Conservation (phyloP, 2,888 invertebrate genomes). For the Cosmopolites sordidus region DNA sequence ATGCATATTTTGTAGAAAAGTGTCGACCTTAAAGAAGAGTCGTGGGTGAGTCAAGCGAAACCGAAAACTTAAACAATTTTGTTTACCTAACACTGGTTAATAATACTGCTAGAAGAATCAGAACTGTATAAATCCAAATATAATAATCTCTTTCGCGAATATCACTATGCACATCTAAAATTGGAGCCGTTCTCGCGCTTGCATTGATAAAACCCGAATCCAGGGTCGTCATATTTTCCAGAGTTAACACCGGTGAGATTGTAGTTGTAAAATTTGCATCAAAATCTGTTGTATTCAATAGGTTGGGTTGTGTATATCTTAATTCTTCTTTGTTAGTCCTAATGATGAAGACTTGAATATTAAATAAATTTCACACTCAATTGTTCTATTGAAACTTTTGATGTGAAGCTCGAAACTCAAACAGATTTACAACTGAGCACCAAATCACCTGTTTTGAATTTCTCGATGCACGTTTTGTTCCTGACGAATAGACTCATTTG, state of each 20-base stretch:
- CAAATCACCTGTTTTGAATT: no score
- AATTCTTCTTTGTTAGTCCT: conserved; percentile 26
- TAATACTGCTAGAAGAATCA: conserved; percentile 16
- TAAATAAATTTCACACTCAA: no score
- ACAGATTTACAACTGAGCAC: no score
- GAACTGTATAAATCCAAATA: conserved; percentile 19
- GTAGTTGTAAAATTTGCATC: conserved; percentile 2
- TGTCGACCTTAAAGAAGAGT: conserved; percentile 53
- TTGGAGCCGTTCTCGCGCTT: not conserved
- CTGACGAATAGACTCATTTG: not conserved
- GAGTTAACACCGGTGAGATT: not conserved
- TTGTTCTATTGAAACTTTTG: no score
- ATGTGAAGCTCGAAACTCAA: no score
- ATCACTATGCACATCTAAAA: not conserved
- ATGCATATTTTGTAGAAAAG: conserved; percentile 71
- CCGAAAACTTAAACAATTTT: not conserved
- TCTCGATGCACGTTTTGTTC: no score
- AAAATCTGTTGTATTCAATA: not conserved
- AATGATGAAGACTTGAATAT: no score
- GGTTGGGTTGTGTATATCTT: conserved; percentile 3
- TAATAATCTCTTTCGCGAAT: conserved; percentile 11
- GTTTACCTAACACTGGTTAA: conserved; percentile 25
- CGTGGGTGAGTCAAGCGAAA: not conserved
- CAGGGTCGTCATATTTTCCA: not conserved
- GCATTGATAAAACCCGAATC: not conserved